These are phyloP conservation scores for Protonibea diacanthus DNA, from an alignment of 2,797 vertebrate species.

Conservation along the genomic window DNA sequence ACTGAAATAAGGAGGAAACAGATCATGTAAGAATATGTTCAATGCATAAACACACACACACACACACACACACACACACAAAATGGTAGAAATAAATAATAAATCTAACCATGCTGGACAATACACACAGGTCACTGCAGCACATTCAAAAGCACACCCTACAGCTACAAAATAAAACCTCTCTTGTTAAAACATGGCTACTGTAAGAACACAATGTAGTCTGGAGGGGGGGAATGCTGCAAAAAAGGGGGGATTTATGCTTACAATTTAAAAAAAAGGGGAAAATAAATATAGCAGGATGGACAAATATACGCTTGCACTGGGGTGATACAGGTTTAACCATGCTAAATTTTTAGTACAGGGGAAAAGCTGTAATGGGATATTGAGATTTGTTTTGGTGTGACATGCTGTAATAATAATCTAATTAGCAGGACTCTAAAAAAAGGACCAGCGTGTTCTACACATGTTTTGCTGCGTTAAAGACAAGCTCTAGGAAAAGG, in stretches of 20 bases:
- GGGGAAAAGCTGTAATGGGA: conserved; percentile 47
- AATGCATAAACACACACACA: neutral
- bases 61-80: neutral
- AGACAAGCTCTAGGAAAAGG: conserved; percentile 58
- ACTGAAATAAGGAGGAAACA: conserved; percentile 84
- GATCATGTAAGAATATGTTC: conserved; percentile 10
- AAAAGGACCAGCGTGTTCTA: conserved; percentile 39
- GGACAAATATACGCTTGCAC: conserved; percentile 54
- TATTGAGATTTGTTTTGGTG: conserved; percentile 25
- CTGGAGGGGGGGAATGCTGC: conserved; percentile 44
- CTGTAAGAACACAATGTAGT: conserved; percentile 34
- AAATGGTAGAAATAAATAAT: conserved; percentile 3
- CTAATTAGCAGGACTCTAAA: conserved; percentile 40
- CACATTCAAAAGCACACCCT: conserved; percentile 67
- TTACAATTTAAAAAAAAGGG: conserved; percentile 37
- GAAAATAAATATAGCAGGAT: conserved; percentile 53
- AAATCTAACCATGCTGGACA: conserved; percentile 68
- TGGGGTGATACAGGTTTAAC: conserved; percentile 62
- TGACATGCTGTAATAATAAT: conserved; percentile 68
- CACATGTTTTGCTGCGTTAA: conserved; percentile 46
- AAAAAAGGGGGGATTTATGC: conserved; percentile 45
- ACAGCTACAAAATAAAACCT: conserved; percentile 37
- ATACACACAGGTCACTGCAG: conserved; percentile 67
- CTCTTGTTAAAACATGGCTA: conserved; percentile 32
- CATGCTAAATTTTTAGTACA: conserved; percentile 74